Conservation (phyloP, 1,140 invertebrate species). For the Agrypnia vestita region DNA sequence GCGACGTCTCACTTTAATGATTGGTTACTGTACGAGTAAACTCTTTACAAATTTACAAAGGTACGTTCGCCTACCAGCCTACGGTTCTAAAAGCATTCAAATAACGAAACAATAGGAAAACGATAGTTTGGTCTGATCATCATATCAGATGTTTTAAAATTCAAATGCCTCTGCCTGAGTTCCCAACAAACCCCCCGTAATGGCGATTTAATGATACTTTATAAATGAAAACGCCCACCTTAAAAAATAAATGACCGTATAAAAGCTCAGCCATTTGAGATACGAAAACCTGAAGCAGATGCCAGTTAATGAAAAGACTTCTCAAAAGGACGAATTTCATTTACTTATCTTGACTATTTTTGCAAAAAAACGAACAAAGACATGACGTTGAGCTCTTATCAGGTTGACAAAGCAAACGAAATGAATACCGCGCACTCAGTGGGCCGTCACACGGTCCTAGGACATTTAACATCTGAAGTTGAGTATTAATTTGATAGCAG, state of each 20-base stretch:
- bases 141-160: not conserved
- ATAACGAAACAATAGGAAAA: not conserved
- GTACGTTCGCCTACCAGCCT: too few species aligned
- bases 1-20: too few species aligned
- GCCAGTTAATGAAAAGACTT: conserved; percentile 32
- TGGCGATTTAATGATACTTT: not conserved
- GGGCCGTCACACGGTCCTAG: too few species aligned
- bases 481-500: too few species aligned
- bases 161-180: not conserved
- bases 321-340: not conserved
- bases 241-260: conserved; percentile 3
- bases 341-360: conserved; percentile 20
- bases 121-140: conserved; percentile 2
- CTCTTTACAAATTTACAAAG: too few species aligned
- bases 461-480: too few species aligned
- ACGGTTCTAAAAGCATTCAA: too few species aligned
- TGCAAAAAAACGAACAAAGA: not conserved
- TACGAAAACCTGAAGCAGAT: conserved; percentile 12
- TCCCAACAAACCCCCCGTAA: not conserved
- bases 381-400: not conserved
- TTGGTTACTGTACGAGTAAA: too few species aligned
- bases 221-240: conserved; percentile 28
- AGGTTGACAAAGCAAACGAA: not conserved
- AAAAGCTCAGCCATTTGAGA: conserved; percentile 15
- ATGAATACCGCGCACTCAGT: not conserved